Conservation (phyloP, 2,113 vertebrate species). For the Plotosus lineatus region DNA sequence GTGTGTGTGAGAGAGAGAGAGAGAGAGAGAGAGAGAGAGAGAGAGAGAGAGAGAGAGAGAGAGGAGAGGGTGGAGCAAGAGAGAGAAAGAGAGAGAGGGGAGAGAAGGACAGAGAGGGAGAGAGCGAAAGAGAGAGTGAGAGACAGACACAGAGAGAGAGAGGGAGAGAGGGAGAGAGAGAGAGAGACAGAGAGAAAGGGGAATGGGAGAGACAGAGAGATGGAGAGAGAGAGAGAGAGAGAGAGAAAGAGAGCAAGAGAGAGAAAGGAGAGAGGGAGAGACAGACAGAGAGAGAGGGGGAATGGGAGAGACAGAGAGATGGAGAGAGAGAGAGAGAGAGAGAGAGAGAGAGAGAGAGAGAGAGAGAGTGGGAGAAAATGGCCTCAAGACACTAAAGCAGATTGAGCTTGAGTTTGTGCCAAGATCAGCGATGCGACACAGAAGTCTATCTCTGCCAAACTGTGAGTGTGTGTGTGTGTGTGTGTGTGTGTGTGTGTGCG, state of each 20-base stretch:
- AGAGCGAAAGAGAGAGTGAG: neutral
- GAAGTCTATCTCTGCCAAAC: conserved; percentile 19
- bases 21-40: neutral
- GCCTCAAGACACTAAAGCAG: conserved; percentile 34
- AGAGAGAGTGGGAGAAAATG: neutral
- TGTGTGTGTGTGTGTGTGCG: conserved; percentile 1
- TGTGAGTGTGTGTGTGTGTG: neutral
- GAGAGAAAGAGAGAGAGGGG: neutral
- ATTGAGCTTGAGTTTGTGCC: conserved; percentile 37
- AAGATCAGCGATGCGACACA: conserved; percentile 32
- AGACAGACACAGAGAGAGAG: neutral
- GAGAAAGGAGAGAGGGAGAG: neutral
- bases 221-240: neutral
- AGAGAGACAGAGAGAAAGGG: no score
- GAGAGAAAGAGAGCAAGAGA: neutral
- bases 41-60: neutral
- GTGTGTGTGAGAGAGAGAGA: conserved; percentile 13
- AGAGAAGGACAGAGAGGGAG: no score
- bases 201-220: neutral
- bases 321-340: neutral
- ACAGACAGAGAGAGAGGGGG: neutral
- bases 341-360: neutral
- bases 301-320: no score
- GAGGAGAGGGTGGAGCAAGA: neutral
- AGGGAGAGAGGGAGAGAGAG: neutral